These are phyloP conservation scores for Brachymystax lenok DNA, from an alignment of 2,797 vertebrate genomes.

Conservation along the genomic window DNA sequence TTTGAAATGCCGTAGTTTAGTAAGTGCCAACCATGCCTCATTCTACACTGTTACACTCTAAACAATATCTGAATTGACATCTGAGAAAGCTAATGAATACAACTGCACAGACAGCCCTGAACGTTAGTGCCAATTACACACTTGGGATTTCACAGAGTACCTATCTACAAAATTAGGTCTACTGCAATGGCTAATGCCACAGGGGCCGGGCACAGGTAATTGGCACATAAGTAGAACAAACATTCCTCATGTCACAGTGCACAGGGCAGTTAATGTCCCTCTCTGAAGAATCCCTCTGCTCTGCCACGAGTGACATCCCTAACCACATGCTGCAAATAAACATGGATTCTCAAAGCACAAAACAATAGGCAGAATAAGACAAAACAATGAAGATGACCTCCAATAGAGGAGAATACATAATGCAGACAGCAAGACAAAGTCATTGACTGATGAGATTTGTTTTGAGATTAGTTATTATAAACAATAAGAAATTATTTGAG, in stretches of 20 bases:
- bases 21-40: not conserved
- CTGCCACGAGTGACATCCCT: not conserved
- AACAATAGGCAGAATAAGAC: constrained; percentile 4
- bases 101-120: not conserved
- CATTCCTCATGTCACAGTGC: not conserved
- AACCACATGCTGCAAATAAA: not conserved
- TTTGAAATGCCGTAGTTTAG: not conserved
- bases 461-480: not conserved
- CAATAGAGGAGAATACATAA: not conserved
- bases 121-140: not conserved
- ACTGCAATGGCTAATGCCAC: not conserved
- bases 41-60: not conserved
- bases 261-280: not conserved
- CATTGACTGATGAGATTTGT: not conserved
- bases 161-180: not conserved
- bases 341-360: constrained; percentile 10
- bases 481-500: not conserved
- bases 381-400: constrained; percentile 1
- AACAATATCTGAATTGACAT: not conserved
- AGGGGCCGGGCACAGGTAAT: constrained; percentile 14
- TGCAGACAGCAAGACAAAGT: not conserved
- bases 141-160: not conserved
- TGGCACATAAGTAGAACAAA: constrained; percentile 4
- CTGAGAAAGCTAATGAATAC: not conserved
- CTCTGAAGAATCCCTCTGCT: not conserved